These are phyloP conservation scores for Eupelmus urozonus DNA, from an alignment of 2,888 invertebrate species.

Conservation along the genomic window DNA sequence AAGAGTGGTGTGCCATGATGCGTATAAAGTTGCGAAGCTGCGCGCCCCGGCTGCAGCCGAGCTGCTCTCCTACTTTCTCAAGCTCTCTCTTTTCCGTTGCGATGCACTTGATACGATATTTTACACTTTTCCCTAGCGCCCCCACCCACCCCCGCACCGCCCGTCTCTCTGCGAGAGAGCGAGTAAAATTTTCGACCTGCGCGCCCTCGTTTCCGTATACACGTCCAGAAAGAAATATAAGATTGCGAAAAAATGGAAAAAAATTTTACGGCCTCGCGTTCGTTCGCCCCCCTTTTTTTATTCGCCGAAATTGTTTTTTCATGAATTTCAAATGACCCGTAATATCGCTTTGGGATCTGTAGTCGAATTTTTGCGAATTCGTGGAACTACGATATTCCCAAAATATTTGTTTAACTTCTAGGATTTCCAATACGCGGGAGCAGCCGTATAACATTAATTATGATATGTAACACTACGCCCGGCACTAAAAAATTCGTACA, in stretches of 20 bases:
- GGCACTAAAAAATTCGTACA: too few relatives aligned
- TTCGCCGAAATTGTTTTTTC: too few relatives aligned
- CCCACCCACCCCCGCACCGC: background rate
- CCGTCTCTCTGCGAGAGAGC: background rate
- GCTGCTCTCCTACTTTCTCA: background rate
- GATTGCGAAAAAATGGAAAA: background rate
- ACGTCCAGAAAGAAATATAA: background rate
- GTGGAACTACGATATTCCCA: too few relatives aligned
- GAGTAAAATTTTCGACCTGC: background rate
- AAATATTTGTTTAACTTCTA: too few relatives aligned
- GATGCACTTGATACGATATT: constrained; percentile 6
- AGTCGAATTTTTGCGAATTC: too few relatives aligned
- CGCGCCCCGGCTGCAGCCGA: background rate
- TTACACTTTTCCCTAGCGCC: constrained; percentile 7
- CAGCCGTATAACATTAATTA: too few relatives aligned
- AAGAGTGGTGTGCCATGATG: constrained; percentile 9
- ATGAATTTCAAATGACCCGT: too few relatives aligned
- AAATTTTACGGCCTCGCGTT: background rate
- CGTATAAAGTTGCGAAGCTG: constrained; percentile 16
- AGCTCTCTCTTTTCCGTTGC: background rate
- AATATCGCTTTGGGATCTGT: too few relatives aligned
- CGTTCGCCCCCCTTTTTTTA: background rate
- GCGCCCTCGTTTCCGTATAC: background rate
- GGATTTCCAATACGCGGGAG: too few relatives aligned
- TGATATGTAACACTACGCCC: too few relatives aligned